phyloP scores from a whole-genome alignment of 2,113 vertebrate genomes.

The Peucedramus taeniatus region DNA sequence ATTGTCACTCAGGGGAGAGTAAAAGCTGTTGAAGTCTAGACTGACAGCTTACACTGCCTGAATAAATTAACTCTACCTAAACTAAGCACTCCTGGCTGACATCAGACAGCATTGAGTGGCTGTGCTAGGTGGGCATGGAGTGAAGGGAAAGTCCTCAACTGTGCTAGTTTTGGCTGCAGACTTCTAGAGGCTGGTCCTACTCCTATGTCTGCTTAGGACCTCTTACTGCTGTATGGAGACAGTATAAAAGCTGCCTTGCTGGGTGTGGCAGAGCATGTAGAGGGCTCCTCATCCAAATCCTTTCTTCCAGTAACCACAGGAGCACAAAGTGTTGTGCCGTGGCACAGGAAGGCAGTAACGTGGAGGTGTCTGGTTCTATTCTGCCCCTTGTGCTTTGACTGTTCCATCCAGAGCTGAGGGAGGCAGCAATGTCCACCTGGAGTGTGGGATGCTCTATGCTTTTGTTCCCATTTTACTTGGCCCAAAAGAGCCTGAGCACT shows the following conservation, averaged over 20 bases:
- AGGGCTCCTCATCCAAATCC: not conserved
- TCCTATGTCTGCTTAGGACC: not conserved
- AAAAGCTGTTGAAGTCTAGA: not conserved
- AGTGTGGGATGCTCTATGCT: not conserved
- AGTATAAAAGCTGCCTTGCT: not conserved
- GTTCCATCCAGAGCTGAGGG: not conserved
- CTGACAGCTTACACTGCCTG: not conserved
- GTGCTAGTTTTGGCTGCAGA: not conserved
- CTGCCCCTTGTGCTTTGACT: not conserved
- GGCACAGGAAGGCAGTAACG: accelerated
- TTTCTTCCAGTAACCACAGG: not conserved
- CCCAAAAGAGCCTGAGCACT: not conserved
- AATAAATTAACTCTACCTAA: not conserved
- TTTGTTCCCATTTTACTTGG: not conserved
- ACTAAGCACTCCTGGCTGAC: not conserved
- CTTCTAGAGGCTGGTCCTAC: not conserved
- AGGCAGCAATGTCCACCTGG: not conserved
- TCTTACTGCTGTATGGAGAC: not conserved
- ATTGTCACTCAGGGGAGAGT: not conserved
- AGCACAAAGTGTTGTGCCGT: not conserved
- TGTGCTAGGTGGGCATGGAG: not conserved
- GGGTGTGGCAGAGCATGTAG: not conserved
- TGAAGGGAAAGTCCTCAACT: not conserved
- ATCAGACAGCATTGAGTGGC: not conserved
- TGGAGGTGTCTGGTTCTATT: not conserved